phyloP scores from a whole-genome alignment of 2,113 vertebrate genomes.

The Penelope pileata region DNA sequence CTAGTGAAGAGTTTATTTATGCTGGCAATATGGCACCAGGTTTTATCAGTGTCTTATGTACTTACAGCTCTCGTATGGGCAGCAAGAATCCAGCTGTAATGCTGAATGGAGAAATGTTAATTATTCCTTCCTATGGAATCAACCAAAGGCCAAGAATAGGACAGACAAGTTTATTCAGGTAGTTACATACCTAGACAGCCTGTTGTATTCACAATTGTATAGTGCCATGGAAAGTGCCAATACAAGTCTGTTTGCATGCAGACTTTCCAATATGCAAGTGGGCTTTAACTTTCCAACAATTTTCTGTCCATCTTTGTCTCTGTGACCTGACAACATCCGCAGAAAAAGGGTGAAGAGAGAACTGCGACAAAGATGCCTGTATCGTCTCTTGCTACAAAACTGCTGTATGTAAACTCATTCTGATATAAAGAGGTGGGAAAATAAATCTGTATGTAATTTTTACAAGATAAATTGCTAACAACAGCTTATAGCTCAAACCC shows the following conservation, averaged over 20 bases:
- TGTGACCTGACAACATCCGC: neutral
- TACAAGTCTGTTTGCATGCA: neutral
- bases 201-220: neutral
- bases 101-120: neutral
- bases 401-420: fast-evolving
- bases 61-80: fast-evolving
- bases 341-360: neutral
- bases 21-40: fast-evolving
- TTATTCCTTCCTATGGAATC: neutral
- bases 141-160: neutral
- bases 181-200: neutral
- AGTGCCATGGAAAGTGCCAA: neutral
- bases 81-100: neutral
- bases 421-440: neutral
- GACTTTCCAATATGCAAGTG: neutral
- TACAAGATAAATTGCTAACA: neutral
- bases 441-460: neutral
- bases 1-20: neutral
- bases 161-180: neutral
- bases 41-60: neutral
- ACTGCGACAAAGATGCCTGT: neutral
- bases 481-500: neutral
- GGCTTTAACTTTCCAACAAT: neutral
- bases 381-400: neutral
- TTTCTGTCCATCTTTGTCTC: neutral